Evolutionary conservation across 2,888 invertebrate genomes (phyloP).

Genomic region (Melinaea marsaeus): DNA sequence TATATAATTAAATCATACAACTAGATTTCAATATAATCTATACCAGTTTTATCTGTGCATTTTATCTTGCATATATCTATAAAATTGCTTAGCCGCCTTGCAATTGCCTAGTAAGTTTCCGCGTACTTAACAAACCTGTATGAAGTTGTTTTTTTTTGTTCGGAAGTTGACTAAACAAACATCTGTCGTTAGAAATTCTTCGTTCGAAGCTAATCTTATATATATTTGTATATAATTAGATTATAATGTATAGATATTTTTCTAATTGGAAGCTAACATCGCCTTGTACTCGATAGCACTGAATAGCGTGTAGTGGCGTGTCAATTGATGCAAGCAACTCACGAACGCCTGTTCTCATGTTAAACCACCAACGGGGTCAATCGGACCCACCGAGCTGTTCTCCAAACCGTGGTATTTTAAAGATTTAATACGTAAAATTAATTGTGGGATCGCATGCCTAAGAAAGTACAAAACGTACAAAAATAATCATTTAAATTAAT

Average conservation of each 20-base stretch:
- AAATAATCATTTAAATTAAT: not conserved
- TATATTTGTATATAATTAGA: constrained; percentile 29
- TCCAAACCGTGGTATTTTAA: constrained; percentile 8
- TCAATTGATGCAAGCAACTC: constrained; percentile 45
- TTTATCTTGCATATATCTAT: not conserved
- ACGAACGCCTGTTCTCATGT: constrained; percentile 66
- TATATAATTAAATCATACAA: too few relatives aligned
- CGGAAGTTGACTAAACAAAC: constrained; percentile 17
- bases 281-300: constrained; percentile 67
- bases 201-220: constrained; percentile 19
- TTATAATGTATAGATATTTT: constrained; percentile 24
- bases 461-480: not conserved
- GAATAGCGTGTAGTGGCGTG: constrained; percentile 63
- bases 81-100: not conserved
- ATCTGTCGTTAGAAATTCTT: constrained; percentile 13
- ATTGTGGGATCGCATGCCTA: constrained; percentile 9
- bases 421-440: constrained; percentile 9
- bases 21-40: too few relatives aligned
- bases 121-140: constrained; percentile 14
- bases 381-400: constrained; percentile 33
- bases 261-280: constrained; percentile 59
- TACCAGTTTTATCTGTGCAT: not conserved
- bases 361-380: constrained; percentile 52
- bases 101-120: constrained; percentile 6
- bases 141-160: constrained; percentile 17